These are phyloP conservation scores for Limnephilus lunatus DNA, from an alignment of 2,888 invertebrate species.

Conservation along the genomic window DNA sequence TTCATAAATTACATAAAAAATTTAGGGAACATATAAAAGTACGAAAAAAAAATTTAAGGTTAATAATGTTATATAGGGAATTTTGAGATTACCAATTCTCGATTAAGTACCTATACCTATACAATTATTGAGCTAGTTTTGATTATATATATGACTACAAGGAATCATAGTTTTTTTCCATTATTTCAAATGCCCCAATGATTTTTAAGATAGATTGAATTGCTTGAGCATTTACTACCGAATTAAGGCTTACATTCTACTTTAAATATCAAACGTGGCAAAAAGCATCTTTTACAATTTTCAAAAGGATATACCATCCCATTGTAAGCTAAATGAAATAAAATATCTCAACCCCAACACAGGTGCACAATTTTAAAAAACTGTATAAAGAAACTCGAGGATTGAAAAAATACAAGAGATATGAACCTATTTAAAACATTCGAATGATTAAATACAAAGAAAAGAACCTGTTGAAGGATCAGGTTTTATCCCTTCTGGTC, in stretches of 20 bases:
- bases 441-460: constrained; percentile 54
- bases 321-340: constrained; percentile 29
- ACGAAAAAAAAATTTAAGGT: no score
- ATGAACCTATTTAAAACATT: not conserved
- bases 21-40: no score
- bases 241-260: not conserved
- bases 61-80: no score
- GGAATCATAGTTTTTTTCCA: not conserved
- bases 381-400: not conserved
- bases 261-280: not conserved
- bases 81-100: no score
- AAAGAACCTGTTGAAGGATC: constrained; percentile 50
- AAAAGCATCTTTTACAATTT: not conserved
- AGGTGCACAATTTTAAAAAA: constrained; percentile 12
- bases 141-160: no score
- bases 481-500: constrained; percentile 46
- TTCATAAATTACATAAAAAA: no score
- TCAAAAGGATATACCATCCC: not conserved
- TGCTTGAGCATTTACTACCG: not conserved
- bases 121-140: no score
- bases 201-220: not conserved
- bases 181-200: not conserved
- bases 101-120: no score
- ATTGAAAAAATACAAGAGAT: not conserved
- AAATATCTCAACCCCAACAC: constrained; percentile 40